These are phyloP conservation scores for Bacillus rossius DNA, from an alignment of 1,140 invertebrate genomes.

Conservation along the genomic window DNA sequence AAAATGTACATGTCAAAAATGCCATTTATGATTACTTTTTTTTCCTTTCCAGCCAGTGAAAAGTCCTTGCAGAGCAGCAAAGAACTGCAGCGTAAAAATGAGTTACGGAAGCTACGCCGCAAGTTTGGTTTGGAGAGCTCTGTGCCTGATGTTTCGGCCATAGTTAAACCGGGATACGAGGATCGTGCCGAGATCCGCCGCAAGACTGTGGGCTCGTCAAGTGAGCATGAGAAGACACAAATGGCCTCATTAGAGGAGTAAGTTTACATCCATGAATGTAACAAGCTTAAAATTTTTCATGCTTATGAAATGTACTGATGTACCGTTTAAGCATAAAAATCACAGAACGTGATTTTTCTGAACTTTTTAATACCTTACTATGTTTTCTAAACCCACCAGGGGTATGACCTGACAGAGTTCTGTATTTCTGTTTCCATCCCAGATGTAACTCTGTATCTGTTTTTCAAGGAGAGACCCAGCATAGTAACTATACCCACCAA, in stretches of 20 bases:
- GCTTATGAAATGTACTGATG: too few relatives aligned
- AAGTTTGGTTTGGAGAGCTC: slow-evolving; percentile 70
- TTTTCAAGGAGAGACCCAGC: too few relatives aligned
- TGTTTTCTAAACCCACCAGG: too few relatives aligned
- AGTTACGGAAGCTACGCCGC: slow-evolving; percentile 70
- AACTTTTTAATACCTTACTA: too few relatives aligned
- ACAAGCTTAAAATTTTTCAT: neutral
- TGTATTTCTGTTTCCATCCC: too few relatives aligned
- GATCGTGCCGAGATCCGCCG: slow-evolving; percentile 75
- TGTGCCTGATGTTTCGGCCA: slow-evolving; percentile 40
- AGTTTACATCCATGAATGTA: slow-evolving; percentile 32
- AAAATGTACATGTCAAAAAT: too few relatives aligned
- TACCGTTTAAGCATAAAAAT: too few relatives aligned
- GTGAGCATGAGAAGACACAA: slow-evolving; percentile 76
- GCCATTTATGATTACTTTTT: too few relatives aligned
- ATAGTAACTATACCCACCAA: too few relatives aligned
- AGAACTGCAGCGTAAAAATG: slow-evolving; percentile 55
- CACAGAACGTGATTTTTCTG: too few relatives aligned
- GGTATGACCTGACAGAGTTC: too few relatives aligned
- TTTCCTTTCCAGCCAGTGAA: neutral
- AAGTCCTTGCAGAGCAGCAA: slow-evolving; percentile 21
- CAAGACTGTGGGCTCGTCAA: slow-evolving; percentile 70
- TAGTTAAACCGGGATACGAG: slow-evolving; percentile 48
- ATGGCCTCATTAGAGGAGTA: slow-evolving; percentile 72
- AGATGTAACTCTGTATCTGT: too few relatives aligned